Percentiles rank a stretch among this genome's conserved stretches.
Evolutionary conservation across 2,888 invertebrate species (phyloP).

Genomic region (Sarcophaga carnaria): DNA sequence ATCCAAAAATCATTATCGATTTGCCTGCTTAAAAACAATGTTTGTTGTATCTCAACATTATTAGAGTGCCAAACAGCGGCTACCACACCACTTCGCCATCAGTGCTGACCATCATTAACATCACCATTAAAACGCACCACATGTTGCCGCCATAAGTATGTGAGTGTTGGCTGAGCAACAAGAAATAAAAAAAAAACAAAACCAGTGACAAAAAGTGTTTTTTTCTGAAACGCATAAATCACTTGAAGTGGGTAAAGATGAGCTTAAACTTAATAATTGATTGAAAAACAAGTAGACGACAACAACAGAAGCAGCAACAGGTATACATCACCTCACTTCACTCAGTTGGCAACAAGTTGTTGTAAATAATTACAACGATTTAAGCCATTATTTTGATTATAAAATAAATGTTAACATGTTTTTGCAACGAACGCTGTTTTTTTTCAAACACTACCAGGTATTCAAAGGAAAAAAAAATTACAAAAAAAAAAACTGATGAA

Average conservation of each 20-base stretch:
- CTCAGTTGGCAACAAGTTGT: conserved; percentile 50
- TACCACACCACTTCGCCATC: neutral
- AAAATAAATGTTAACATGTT: conserved; percentile 62
- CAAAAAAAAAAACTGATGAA: neutral
- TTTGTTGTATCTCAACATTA: conserved; percentile 59
- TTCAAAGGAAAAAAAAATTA: conserved; percentile 46
- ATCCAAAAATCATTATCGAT: conserved; percentile 49
- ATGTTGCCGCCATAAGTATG: neutral
- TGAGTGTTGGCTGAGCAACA: neutral
- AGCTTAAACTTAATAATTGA: conserved; percentile 74
- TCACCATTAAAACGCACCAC: neutral
- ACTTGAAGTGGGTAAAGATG: conserved; percentile 78
- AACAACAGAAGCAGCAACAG: neutral
- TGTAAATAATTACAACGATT: conserved; percentile 53
- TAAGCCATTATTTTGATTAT: conserved; percentile 44
- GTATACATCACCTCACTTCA: neutral
- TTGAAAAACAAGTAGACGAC: conserved; percentile 38
- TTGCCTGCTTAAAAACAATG: conserved; percentile 43
- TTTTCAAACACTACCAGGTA: conserved; percentile 18
- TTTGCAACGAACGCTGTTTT: neutral
- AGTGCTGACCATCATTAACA: neutral
- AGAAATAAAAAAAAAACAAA: neutral
- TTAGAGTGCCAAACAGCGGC: conserved; percentile 4
- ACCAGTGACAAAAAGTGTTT: conserved; percentile 4
- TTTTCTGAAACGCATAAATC: conserved; percentile 53